Base-by-base conservation (phyloP, 2,797 vertebrate species). In the Sarcophilus harrisii region DNA sequence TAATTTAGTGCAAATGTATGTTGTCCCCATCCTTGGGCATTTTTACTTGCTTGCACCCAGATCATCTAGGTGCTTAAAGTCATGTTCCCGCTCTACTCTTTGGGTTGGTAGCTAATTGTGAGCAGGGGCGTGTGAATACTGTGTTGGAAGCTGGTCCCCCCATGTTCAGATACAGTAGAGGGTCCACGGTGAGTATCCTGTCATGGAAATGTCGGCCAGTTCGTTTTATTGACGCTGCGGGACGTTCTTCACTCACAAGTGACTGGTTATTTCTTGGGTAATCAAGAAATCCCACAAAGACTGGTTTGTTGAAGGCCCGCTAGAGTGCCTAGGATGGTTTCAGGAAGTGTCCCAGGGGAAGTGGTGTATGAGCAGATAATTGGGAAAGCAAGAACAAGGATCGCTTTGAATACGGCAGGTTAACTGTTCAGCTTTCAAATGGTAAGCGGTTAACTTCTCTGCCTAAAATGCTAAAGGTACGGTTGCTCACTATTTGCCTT, bases 391-490 rank as follows among this genome's bases (percentile, higher is more conserved):
- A 81, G 73, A 81, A 45, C 73, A 92, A 96, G 91, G 94, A 38
- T 0, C 38, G 13, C 90, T 96, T 97, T 91, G 90, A 97, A 73
- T 96, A 60, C 66, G 0, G 94, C 96, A 1, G 0, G 52, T 96
- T 97, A 91, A 66, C 96, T 58, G 97, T 29, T 0, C 0, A 0
- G 10, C 6, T 5, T 6, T 62, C 30, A 93, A 94, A 97, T 94
- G 55, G 55, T 32, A 11, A 18, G 16, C 16, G 3, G 12, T 58
- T 0, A 2, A 6, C 52, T 95, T 96, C 52, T 30, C 0, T 0
- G 89, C 38, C 57, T n/a, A 58, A 16, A 52, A 92, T 58, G 90
- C 81, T 92, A 27, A 95, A 81, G 62, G 8, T 11, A 27, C 94
- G 32, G 9, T 3, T 55, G 28, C 57, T 93, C 90, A 32, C 57